Base-by-base conservation (phyloP, 2,888 invertebrate species). In the Pyrochroa serraticornis region DNA sequence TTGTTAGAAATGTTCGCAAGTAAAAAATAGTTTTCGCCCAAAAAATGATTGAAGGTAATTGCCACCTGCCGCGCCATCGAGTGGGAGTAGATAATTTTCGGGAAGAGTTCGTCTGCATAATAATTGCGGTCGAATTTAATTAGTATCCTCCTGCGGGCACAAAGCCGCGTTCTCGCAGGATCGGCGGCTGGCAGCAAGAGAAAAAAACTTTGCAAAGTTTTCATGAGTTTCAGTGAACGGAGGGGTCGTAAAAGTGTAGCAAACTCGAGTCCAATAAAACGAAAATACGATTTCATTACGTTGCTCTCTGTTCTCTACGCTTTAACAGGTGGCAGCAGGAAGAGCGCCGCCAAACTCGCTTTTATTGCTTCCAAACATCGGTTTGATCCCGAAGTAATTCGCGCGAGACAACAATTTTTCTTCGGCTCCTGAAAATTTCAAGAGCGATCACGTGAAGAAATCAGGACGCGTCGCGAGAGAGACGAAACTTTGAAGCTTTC, bases 241-340 rank as follows among this genome's bases (percentile, higher is more conserved):
- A 71, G 74, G 71, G 71, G 69, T 73, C 73, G 70, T 74, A 75
- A 75, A 76, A 75, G 71, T 71, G 71, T 66, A 68, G 69, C 63
- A 67, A 69, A 68, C 65, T 70, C 59, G 63, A 60, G 64, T 66
- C 71, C 72, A 73, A 74, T 73, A 75, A 73, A 74, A 73, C 65
- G 71, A 70, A 72, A 74, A 75, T 70, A 70, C 73, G 70, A 70
- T 70, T 70, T 69, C 67, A 64, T 67, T 63, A 65, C 57, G 62
- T 66, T 64, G 66, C 62, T 69, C 65, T 67, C 68, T 66, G 57
- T 61, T 54, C 45, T 42, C 2, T 30, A 13, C 44, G 33, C 30
- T 43, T 46, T 58, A 70, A 66, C 66, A 68, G 63, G 65, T 65
- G 64, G 64, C 53, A 33, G 54, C 48, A 67, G 38, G 58, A 65